Evolutionary conservation across 1,140 invertebrate species (phyloP).

Genomic region (Atta texana): DNA sequence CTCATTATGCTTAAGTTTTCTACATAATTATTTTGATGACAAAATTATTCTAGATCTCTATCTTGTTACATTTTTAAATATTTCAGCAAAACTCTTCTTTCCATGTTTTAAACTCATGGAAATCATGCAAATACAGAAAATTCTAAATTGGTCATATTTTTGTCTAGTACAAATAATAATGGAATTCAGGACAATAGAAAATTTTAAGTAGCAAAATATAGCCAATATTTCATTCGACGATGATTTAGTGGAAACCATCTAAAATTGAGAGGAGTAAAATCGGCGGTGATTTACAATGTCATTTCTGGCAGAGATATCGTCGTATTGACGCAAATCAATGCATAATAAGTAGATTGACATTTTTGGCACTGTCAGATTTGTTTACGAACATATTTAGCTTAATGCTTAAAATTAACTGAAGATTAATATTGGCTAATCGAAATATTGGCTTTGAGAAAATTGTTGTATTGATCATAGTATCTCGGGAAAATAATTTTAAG

Average conservation of each 20-base stretch:
- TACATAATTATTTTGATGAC: too few species aligned
- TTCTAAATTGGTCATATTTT: slow-evolving; percentile 7
- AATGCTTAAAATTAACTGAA: neutral
- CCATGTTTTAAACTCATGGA: neutral
- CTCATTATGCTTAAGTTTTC: too few species aligned
- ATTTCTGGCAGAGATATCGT: slow-evolving; percentile 21
- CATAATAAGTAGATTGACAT: slow-evolving; percentile 34
- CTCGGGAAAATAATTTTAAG: neutral
- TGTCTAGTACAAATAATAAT: neutral
- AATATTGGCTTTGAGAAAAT: slow-evolving; percentile 25
- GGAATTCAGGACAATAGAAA: slow-evolving; percentile 9
- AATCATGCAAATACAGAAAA: neutral
- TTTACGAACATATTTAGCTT: slow-evolving; percentile 17
- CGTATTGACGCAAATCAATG: neutral
- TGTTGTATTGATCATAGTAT: neutral
- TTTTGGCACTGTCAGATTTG: slow-evolving; percentile 14
- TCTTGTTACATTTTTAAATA: too few species aligned
- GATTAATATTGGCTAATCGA: slow-evolving; percentile 25
- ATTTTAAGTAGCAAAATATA: slow-evolving; percentile 25
- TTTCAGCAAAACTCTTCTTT: too few species aligned
- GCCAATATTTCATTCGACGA: slow-evolving; percentile 31
- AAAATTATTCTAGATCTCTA: too few species aligned
- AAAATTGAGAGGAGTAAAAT: slow-evolving; percentile 16
- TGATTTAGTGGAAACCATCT: slow-evolving; percentile 32
- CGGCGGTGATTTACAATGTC: slow-evolving; percentile 4